Evolutionary conservation across 2,113 vertebrate genomes (phyloP), one percentile per base, ranked within the genome.

Genomic region (Laticauda laticaudata): DNA sequence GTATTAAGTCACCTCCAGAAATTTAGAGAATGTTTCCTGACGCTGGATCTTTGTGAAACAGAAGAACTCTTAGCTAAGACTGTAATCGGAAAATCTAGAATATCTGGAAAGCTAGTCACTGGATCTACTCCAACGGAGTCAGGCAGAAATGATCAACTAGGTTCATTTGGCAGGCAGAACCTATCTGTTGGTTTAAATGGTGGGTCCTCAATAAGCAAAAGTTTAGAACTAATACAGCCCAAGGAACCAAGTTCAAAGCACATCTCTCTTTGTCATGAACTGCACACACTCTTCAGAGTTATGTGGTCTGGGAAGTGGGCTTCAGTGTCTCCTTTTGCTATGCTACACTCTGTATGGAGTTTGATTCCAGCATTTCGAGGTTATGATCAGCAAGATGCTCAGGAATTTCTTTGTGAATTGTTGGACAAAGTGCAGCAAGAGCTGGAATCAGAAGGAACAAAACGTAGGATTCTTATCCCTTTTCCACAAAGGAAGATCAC

Each of bases 301-400:
- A 99, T 99, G 99, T 99, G 99, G 99, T 99, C 99, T 0, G 99
- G 99, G 87, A 98, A 98, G 94, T 99, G 99, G 99, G 98, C 99
- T 0, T 97, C 99, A 59, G 99, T 99, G 59, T 99, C 99, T 0
- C 99, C 99, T 2, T 99, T 99, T 8, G 99, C 99, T 97, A 99
- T 99, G 99, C 98, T 99, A 95, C 99, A 99, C 97, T 99, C 99
- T 0, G 99, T 99, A 94, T 99, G 99, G 99, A 99, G 99, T 96
- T 98, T 99, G 93, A 99, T 99, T 96, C 99, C 99, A 0, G 98
- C 99, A 0, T 99, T 99, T 95, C 98, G 99, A 0, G 99, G 99
- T 20, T 99, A 99, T 0, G 98, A 99, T 96, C 99, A 99, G 98
- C 99, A 99, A 97, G 99, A 99, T 0, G 99, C 99, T 29, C 99